phyloP scores from a whole-genome alignment of 2,113 vertebrate species.

The Todiramphus chloris region DNA sequence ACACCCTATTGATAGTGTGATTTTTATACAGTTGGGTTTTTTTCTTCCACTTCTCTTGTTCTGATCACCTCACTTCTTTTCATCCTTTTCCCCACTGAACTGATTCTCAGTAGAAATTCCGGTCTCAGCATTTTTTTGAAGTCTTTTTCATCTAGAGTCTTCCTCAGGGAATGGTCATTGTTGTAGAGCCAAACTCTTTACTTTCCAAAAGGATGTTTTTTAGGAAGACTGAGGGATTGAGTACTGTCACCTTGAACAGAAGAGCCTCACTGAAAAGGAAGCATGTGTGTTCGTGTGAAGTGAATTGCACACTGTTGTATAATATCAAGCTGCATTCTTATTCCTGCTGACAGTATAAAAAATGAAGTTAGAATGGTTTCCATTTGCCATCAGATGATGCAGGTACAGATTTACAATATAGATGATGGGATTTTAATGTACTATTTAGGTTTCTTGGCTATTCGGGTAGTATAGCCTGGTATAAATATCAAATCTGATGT shows the following conservation, averaged over 20 bases:
- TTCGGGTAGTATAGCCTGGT: neutral
- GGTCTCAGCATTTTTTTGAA: neutral
- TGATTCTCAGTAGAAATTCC: neutral
- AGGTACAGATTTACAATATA: neutral
- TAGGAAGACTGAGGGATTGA: neutral
- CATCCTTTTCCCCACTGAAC: neutral
- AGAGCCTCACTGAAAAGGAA: neutral
- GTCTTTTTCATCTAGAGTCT: neutral
- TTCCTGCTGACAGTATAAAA: neutral
- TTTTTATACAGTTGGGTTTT: neutral
- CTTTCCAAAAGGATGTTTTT: neutral
- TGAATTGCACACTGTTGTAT: neutral
- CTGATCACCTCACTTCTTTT: neutral
- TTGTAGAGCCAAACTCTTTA: neutral
- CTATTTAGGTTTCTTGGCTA: neutral
- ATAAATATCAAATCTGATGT: neutral
- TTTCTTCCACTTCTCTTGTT: neutral
- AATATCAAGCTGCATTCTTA: neutral
- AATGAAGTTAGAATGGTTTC: neutral
- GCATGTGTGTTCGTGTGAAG: neutral
- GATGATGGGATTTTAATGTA: neutral
- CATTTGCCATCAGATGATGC: neutral
- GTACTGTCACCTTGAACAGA: neutral
- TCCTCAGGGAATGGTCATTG: neutral
- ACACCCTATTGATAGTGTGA: neutral